A percentile compares a stretch with the other conserved stretches of the same genome.
Conservation (phyloP, 2,797 vertebrate species). For the Parambassis ranga region DNA sequence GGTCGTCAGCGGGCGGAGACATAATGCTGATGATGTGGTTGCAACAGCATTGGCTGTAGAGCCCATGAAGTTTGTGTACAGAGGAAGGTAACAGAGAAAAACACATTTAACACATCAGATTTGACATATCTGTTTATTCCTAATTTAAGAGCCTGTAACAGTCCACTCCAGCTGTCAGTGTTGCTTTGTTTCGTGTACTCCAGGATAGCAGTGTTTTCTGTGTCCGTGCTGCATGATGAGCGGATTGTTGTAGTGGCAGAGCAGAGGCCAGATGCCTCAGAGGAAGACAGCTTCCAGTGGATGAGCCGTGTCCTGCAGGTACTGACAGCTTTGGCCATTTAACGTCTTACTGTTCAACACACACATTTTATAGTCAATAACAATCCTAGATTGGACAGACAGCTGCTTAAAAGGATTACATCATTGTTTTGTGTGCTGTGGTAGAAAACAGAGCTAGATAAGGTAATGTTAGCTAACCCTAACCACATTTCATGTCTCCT, state of each 20-base stretch:
- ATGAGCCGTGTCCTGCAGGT: conserved; percentile 98
- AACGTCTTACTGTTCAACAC: background rate
- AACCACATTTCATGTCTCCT: background rate
- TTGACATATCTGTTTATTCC: no score
- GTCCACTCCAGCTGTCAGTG: background rate
- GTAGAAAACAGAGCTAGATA: no score
- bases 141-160: no score
- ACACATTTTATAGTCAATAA: background rate
- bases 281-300: conserved; percentile 99
- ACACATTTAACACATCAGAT: background rate
- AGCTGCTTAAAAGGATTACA: background rate
- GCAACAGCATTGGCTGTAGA: conserved; percentile 94
- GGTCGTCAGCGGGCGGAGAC: conserved; percentile 90
- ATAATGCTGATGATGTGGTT: conserved; percentile 93
- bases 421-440: background rate
- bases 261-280: conserved; percentile 93
- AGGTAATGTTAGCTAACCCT: no score
- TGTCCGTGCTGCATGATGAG: conserved; percentile 92
- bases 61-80: conserved; percentile 98
- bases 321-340: background rate
- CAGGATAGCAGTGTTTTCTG: conserved; percentile 97
- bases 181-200: conserved; percentile 34
- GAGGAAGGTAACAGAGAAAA: conserved; percentile 85
- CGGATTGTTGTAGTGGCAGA: conserved; percentile 95
- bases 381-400: background rate